These are phyloP conservation scores for Rhagophthalmus giganteus DNA, from an alignment of 2,888 invertebrate genomes.

Conservation along the genomic window DNA sequence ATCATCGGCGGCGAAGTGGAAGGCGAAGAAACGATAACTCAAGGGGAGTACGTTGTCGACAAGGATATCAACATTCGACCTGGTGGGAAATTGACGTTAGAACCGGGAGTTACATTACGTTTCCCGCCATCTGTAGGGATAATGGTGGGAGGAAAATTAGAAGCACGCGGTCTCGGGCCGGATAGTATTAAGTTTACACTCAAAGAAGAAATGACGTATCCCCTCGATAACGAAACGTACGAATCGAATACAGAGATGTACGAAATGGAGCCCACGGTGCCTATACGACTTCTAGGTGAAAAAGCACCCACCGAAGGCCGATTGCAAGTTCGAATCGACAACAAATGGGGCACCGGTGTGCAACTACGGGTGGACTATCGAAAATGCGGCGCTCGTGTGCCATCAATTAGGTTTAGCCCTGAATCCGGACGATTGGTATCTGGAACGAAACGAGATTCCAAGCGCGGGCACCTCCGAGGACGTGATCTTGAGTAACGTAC, in stretches of 20 bases:
- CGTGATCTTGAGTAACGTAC: conserved; percentile 82
- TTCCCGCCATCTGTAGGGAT: conserved; percentile 95
- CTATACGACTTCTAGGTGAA: conserved; percentile 82
- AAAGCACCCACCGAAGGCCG: conserved; percentile 82
- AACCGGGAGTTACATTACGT: conserved; percentile 83
- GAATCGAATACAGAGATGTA: conserved; percentile 61
- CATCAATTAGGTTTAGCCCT: conserved; percentile 91
- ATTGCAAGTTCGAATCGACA: conserved; percentile 79
- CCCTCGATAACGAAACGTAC: conserved; percentile 65
- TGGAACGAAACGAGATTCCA: conserved; percentile 82
- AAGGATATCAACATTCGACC: conserved; percentile 93
- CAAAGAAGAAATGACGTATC: conserved; percentile 73
- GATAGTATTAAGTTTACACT: conserved; percentile 79
- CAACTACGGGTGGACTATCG: conserved; percentile 92
- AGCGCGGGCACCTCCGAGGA: conserved; percentile 75
- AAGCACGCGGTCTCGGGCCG: conserved; percentile 77
- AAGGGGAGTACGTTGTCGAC: conserved; percentile 88
- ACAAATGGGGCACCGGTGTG: conserved; percentile 97
- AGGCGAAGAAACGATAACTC: conserved; percentile 79
- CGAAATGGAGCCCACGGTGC: too few relatives aligned
- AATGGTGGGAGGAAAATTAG: conserved; percentile 92
- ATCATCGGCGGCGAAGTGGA: conserved; percentile 90
- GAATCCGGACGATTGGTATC: conserved; percentile 89
- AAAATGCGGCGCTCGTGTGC: conserved; percentile 90
- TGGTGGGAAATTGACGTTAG: conserved; percentile 86